Evolutionary conservation across 2,797 vertebrate genomes (phyloP).

Genomic region (Hipposideros larvatus): DNA sequence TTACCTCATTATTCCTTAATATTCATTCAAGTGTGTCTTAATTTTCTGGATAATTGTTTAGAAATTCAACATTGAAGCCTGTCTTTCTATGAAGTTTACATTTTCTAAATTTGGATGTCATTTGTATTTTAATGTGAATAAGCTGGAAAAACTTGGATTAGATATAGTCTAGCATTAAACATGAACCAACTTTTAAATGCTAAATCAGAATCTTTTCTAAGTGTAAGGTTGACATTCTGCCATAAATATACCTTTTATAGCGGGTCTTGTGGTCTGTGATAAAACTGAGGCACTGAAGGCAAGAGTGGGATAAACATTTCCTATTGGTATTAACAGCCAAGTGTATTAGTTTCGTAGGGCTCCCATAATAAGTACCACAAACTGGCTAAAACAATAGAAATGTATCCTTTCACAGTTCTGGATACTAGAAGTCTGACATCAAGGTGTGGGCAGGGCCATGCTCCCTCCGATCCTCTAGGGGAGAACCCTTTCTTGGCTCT

Average conservation of each 20-base stretch:
- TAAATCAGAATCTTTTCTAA: slow-evolving; percentile 17
- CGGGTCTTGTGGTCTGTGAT: not conserved
- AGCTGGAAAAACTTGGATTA: not conserved
- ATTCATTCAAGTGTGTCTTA: not conserved
- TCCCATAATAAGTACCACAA: not conserved
- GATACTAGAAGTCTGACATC: not conserved
- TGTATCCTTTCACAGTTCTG: not conserved
- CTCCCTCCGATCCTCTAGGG: not conserved
- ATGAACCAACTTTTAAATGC: not conserved
- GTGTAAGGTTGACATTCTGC: not conserved
- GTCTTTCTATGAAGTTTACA: not conserved
- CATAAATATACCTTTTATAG: not conserved
- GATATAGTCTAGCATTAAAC: not conserved
- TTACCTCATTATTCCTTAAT: slow-evolving; percentile 32
- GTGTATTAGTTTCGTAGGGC: not conserved
- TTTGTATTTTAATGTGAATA: slow-evolving; percentile 54
- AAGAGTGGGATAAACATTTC: not conserved
- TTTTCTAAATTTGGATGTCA: slow-evolving; percentile 34
- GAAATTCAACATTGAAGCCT: not conserved
- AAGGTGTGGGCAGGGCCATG: not conserved
- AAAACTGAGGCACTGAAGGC: not conserved
- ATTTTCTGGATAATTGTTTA: slow-evolving; percentile 11
- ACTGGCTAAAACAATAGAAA: not conserved
- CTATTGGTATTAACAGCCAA: not conserved
- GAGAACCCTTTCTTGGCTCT: not conserved